Base-by-base conservation (phyloP, 2,113 vertebrate genomes). In the Urocitellus parryii region DNA sequence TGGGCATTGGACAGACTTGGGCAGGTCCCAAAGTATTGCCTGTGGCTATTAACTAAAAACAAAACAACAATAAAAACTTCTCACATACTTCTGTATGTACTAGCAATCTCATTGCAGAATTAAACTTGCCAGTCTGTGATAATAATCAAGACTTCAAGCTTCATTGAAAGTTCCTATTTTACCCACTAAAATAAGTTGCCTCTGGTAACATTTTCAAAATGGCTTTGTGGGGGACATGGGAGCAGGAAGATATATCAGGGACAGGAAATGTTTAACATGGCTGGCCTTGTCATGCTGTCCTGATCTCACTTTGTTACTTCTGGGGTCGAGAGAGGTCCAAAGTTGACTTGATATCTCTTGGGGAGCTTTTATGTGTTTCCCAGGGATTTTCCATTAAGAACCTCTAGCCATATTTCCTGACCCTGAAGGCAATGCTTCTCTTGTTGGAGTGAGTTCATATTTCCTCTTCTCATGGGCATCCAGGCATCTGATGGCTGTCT, bases 291-390 rank as follows among this genome's bases (percentile, higher is more conserved):
- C 58, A 45, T 27, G 34, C 0, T 7, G 25, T 48, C 8, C 18
- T 86, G 32, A 86, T 68, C 32, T 82, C 74, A 70, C 58, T 73
- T 63, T 20, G 68, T 82, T 89, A 83, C 91, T 92, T 83, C 83
- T 86, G 80, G 78, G 18, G 18, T 45, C 77, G 63, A 67, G 29
- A 34, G 34, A 39, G 39, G 0, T 67, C 53, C 74, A 88, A 86
- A 93, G 53, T 56, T 76, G 79, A 79, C 14, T 94, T 56, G 63
- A 73, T 42, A 29, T 83, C 48, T 95, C 93, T 78, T 89, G 39
- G 56, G 65, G 45, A 92, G 1, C 20, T 80, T 92, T 85, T 68
- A 27, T 34, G 16, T 84, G 7, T 74, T 92, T 92, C 72, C 83
- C 37, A 90, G 77, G 37, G 18, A 79, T 86, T 68, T 70, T 6